Conservation (phyloP, 1,140 invertebrate genomes). For the Drosophila asahinai region DNA sequence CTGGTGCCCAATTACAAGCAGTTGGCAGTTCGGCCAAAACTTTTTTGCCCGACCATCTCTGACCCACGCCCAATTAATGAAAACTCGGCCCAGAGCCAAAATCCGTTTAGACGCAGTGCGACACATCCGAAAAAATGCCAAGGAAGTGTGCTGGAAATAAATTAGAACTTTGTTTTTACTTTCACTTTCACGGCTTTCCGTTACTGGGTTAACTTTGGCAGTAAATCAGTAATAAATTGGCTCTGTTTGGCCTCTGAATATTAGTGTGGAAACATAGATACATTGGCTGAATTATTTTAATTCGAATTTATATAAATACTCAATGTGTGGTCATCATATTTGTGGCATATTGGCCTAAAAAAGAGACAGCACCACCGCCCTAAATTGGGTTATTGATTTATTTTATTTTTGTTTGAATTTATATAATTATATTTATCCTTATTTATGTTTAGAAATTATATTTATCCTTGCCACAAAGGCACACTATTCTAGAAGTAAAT, state of each 20-base stretch:
- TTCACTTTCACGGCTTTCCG: conserved; percentile 1
- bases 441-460: no score
- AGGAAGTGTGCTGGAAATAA: conserved; percentile 9
- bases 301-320: not conserved
- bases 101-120: conserved; percentile 67
- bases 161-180: conserved; percentile 31
- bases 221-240: not conserved
- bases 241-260: not conserved
- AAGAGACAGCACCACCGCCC: not conserved
- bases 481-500: no score
- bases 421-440: no score
- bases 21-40: conserved; percentile 65
- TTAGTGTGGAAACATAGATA: not conserved
- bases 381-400: no score
- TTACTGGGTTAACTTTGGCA: conserved; percentile 6
- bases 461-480: no score
- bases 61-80: conserved; percentile 74
- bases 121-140: conserved; percentile 28
- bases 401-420: no score
- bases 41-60: conserved; percentile 42
- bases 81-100: conserved; percentile 67
- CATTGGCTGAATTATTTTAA: not conserved
- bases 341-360: not conserved
- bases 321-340: not conserved
- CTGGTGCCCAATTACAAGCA: conserved; percentile 55